Base-by-base conservation (phyloP, 2,888 invertebrate genomes). In the Pyrocoelia pectoralis region DNA sequence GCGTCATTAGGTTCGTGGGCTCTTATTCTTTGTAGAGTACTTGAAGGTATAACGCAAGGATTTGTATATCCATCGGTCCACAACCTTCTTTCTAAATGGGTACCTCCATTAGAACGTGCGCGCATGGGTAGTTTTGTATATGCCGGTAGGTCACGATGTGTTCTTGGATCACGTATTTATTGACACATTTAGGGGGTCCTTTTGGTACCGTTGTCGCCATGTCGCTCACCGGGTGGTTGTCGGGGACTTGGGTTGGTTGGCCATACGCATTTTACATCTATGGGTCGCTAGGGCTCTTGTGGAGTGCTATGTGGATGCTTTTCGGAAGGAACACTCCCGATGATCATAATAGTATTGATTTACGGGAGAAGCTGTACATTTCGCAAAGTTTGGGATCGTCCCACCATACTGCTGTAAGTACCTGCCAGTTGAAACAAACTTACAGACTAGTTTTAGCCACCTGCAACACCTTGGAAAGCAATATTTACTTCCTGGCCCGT, bases 201-300 rank as follows among this genome's bases (percentile, higher is more conserved):
- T 84, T 93, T 6, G 94, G 94, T 5, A 92, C 92, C 9, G 90
- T 93, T 0, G 76, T 92, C 0, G 88, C 92, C 72, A 79, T 93
- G 74, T 85, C 90, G n/a, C 80, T 88, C 15, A 88, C 92, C n/a
- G 94, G 94, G 0, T 81, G 87, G 1, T 82, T 95, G 43, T 84
- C 91, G 0, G 87, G 88, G 0, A 87, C 89, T 0, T 71, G 81
- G 0, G 83, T 87, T 73, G 93, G 93, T 0, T 94, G 94, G 94
- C 89, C 90, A 0, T 86, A 89, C 5, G 88, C 90, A 61, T 93
- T 93, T 80, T 94, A 93, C 75, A 78, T 88, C 1, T 89, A 90
- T 71, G 92, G 92, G 0, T 82, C 82, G 4, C 76, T 87, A 0
- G 88, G 89, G 0, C 75, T 87, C 0, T 14, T 85, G 0, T 92